Percentiles rank a stretch among this genome's conserved stretches.
phyloP scores from a whole-genome alignment of 2,797 vertebrate species.

The Neomorphus geoffroyi region DNA sequence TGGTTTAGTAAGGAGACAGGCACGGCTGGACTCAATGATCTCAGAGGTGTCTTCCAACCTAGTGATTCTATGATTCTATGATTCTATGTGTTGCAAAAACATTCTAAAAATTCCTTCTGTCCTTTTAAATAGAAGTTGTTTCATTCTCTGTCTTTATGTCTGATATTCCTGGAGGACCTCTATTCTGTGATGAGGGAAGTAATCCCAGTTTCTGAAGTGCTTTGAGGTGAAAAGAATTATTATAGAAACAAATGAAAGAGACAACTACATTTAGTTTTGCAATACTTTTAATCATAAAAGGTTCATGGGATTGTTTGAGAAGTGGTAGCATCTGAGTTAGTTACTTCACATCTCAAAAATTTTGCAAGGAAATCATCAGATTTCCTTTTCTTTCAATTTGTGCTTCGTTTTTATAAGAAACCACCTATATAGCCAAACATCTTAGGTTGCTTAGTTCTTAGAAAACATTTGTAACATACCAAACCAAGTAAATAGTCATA shows the following conservation, averaged over 20 bases:
- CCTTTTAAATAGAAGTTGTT: not conserved
- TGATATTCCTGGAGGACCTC: not conserved
- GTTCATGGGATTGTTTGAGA: not conserved
- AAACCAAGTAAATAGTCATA: not conserved
- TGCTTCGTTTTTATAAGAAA: not conserved
- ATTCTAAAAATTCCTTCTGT: not conserved
- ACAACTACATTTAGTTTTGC: not conserved
- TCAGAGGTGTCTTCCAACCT: no score
- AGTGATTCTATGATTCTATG: no score
- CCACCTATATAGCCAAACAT: not conserved
- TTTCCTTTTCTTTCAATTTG: not conserved
- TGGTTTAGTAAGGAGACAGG: no score
- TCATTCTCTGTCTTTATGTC: not conserved
- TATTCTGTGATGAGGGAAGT: not conserved
- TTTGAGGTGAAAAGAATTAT: not conserved
- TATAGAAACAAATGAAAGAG: not conserved
- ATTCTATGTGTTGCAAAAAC: not conserved
- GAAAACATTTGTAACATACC: not conserved
- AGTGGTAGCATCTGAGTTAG: not conserved
- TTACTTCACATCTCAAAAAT: not conserved
- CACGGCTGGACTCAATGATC: no score
- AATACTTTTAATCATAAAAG: not conserved
- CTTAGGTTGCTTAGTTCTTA: not conserved
- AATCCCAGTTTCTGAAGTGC: not conserved
- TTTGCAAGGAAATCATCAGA: not conserved